These are phyloP conservation scores for Scatophagus argus DNA, from an alignment of 2,113 vertebrate species.

Conservation along the genomic window DNA sequence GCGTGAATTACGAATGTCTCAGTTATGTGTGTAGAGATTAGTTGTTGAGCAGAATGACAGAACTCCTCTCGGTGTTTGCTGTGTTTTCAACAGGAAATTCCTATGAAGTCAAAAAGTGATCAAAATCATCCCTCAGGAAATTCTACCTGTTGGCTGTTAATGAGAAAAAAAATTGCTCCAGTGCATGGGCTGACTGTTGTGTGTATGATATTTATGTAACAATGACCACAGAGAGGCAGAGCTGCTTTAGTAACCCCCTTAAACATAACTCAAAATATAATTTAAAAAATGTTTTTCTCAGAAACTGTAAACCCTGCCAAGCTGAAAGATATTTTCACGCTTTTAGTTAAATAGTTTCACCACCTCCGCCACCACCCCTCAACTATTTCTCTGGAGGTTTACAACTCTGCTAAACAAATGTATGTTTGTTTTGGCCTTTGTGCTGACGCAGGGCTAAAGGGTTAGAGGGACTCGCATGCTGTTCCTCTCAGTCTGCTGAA, in stretches of 20 bases:
- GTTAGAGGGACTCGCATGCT: slow-evolving; percentile 41
- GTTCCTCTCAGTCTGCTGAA: slow-evolving; percentile 62
- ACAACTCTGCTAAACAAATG: slow-evolving; percentile 66
- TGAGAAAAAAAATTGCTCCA: slow-evolving; percentile 1
- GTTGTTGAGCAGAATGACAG: slow-evolving; percentile 29
- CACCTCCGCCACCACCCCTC: slow-evolving; percentile 14
- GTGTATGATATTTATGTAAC: slow-evolving; percentile 52
- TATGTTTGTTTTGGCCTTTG: slow-evolving; percentile 76
- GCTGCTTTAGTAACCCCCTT: not conserved
- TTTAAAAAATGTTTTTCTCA: slow-evolving; percentile 5
- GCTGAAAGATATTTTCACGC: slow-evolving; percentile 20
- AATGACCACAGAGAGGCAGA: slow-evolving; percentile 11
- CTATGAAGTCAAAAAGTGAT: slow-evolving; percentile 37
- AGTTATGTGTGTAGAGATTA: slow-evolving; percentile 15
- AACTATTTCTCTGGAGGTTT: slow-evolving; percentile 64
- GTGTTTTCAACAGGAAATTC: slow-evolving; percentile 48
- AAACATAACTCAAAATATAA: not conserved
- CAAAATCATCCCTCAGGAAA: slow-evolving; percentile 48
- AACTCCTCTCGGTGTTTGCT: slow-evolving; percentile 41
- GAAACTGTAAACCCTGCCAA: not conserved
- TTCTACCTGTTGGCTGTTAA: slow-evolving; percentile 2
- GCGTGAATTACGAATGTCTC: slow-evolving; percentile 18
- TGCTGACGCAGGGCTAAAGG: slow-evolving; percentile 51
- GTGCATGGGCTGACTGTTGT: slow-evolving; percentile 19
- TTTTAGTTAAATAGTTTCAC: slow-evolving; percentile 24